A percentile compares a stretch with the other conserved stretches of the same genome.
Conservation (phyloP, 2,797 vertebrate genomes). For the Gobio occitaniae region DNA sequence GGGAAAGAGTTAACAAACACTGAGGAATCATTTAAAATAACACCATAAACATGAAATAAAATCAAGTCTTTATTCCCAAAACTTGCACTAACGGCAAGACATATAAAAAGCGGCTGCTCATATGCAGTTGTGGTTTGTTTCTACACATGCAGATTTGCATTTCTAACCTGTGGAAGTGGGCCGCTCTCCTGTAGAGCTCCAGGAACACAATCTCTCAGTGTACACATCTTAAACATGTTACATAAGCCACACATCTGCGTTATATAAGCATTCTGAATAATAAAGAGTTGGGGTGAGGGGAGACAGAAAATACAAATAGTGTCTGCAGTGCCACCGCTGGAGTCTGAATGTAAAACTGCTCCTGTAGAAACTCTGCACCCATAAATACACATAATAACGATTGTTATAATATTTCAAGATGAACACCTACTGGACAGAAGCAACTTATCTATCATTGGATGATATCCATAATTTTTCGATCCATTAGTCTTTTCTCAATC, state of each 20-base stretch:
- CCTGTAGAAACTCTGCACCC: background rate
- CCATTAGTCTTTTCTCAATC: too few species aligned
- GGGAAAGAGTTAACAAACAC: background rate
- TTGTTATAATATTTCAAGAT: too few species aligned
- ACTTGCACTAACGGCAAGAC: too few species aligned
- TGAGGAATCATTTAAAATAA: background rate
- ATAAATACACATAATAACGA: background rate
- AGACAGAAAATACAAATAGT: constrained; percentile 4
- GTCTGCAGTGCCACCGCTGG: background rate
- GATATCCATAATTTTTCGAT: too few species aligned
- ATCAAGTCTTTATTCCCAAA: background rate
- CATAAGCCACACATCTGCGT: constrained; percentile 39
- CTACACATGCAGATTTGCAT: background rate
- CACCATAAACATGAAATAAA: background rate
- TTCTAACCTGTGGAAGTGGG: background rate
- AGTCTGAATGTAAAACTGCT: constrained; percentile 15
- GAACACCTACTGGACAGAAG: too few species aligned
- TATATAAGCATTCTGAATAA: constrained; percentile 51
- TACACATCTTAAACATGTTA: constrained; percentile 54
- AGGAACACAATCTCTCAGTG: constrained; percentile 34
- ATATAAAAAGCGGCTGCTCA: background rate
- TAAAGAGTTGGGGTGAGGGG: background rate
- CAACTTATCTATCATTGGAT: too few species aligned
- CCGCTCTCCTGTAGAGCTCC: background rate
- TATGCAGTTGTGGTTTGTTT: background rate